Evolutionary conservation across 2,888 invertebrate genomes (phyloP).

Genomic region (Griposia aprilina): DNA sequence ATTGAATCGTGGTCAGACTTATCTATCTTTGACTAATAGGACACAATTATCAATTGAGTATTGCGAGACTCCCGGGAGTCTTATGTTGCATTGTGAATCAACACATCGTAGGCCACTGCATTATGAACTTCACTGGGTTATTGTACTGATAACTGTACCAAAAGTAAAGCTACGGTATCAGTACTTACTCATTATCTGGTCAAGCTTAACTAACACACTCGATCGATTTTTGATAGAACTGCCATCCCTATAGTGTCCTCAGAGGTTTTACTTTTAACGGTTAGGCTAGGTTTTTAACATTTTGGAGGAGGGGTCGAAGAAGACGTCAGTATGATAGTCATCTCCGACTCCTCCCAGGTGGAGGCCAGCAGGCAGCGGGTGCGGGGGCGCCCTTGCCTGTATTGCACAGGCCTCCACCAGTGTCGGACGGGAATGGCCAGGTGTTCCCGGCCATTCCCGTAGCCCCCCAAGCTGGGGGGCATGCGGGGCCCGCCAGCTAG

Average conservation of each 20-base stretch:
- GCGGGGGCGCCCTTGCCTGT: too few relatives aligned
- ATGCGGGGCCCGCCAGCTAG: too few relatives aligned
- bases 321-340: too few relatives aligned
- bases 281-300: not conserved
- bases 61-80: not conserved
- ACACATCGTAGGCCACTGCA: not conserved
- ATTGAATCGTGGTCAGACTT: not conserved
- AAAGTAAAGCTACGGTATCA: constrained; percentile 38
- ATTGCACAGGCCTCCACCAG: too few relatives aligned
- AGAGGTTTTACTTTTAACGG: not conserved
- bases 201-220: constrained; percentile 22
- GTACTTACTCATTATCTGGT: constrained; percentile 36
- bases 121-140: constrained; percentile 28
- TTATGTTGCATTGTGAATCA: not conserved
- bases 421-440: too few relatives aligned
- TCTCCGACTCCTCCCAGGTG: too few relatives aligned
- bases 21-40: not conserved
- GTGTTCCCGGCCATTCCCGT: too few relatives aligned
- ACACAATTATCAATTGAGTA: not conserved
- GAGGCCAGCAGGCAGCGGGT: too few relatives aligned
- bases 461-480: too few relatives aligned
- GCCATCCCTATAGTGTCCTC: not conserved
- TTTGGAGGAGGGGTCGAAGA: too few relatives aligned
- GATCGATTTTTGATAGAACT: constrained; percentile 47
- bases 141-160: constrained; percentile 33